These are phyloP conservation scores for Tipula unca DNA, from an alignment of 2,888 invertebrate species.

Conservation along the genomic window DNA sequence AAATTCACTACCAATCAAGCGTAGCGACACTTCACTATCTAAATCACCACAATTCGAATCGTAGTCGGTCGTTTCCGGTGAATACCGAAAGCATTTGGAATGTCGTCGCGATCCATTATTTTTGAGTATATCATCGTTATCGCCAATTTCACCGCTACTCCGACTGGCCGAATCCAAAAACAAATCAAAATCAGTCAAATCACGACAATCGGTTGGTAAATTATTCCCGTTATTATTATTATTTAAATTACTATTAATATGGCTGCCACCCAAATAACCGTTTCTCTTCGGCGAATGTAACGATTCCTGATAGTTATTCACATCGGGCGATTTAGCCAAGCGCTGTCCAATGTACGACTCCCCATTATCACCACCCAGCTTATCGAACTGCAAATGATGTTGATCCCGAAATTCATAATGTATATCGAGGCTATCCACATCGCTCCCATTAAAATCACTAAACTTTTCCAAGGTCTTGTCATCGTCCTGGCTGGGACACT, in stretches of 20 bases:
- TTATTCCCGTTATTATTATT: conserved; percentile 25
- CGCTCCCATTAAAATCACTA: conserved; percentile 30
- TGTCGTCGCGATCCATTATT: conserved; percentile 42
- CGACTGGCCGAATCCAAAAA: conserved; percentile 41
- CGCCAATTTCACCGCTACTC: conserved; percentile 40
- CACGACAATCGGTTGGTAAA: conserved; percentile 23
- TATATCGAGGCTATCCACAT: conserved; percentile 39
- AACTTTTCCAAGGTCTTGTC: conserved; percentile 34
- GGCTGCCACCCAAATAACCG: neutral
- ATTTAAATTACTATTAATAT: neutral
- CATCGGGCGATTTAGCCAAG: conserved; percentile 24
- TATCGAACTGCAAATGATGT: conserved; percentile 14
- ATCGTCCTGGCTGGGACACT: conserved; percentile 57
- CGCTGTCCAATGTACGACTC: conserved; percentile 26
- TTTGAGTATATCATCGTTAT: conserved; percentile 39
- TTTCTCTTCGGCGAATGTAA: conserved; percentile 8
- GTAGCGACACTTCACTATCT: conserved; percentile 67
- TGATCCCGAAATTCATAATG: conserved; percentile 27
- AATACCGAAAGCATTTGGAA: conserved; percentile 76
- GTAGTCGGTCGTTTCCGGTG: conserved; percentile 88
- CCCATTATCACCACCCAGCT: neutral
- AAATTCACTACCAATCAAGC: conserved; percentile 58
- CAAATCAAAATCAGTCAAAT: conserved; percentile 36
- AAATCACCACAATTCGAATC: conserved; percentile 76
- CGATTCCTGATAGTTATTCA: neutral